These are phyloP conservation scores for Troglohyphantes excavatus DNA, from an alignment of 2,888 invertebrate species.

Conservation along the genomic window DNA sequence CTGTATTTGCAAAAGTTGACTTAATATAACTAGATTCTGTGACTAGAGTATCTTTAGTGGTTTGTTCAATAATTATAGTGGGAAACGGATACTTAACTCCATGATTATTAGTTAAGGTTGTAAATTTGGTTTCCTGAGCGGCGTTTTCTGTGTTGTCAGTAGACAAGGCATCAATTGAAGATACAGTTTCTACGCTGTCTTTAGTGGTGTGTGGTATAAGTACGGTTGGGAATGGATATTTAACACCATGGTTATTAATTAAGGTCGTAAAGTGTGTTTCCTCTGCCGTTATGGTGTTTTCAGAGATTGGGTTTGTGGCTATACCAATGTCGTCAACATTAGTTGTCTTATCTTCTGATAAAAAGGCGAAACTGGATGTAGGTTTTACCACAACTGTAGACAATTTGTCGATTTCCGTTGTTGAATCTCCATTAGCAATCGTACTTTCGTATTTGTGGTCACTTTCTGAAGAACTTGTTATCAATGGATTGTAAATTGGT, in stretches of 20 bases:
- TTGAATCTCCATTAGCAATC: not conserved
- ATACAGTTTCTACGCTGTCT: not conserved
- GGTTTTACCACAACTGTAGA: not conserved
- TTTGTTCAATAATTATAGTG: not conserved
- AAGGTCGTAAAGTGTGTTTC: not conserved
- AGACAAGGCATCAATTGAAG: not conserved
- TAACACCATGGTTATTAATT: constrained; percentile 13
- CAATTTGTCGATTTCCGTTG: not conserved
- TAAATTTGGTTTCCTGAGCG: not conserved
- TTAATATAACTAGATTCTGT: not conserved
- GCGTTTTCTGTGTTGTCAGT: not conserved
- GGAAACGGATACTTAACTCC: not conserved
- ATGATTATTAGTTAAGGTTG: not conserved
- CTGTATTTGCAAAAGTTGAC: not conserved
- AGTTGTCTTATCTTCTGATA: not conserved
- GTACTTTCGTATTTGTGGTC: not conserved
- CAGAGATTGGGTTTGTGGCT: not conserved
- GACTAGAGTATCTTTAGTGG: not conserved
- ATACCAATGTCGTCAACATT: not conserved
- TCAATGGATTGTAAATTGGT: constrained; percentile 1
- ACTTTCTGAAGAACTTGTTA: not conserved
- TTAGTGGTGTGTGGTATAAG: constrained; percentile 55
- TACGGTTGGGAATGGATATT: constrained; percentile 65
- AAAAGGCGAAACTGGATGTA: not conserved
- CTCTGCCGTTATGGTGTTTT: not conserved